Evolutionary conservation across 2,888 invertebrate species (phyloP).

Genomic region (Opisthograptis luteolata): DNA sequence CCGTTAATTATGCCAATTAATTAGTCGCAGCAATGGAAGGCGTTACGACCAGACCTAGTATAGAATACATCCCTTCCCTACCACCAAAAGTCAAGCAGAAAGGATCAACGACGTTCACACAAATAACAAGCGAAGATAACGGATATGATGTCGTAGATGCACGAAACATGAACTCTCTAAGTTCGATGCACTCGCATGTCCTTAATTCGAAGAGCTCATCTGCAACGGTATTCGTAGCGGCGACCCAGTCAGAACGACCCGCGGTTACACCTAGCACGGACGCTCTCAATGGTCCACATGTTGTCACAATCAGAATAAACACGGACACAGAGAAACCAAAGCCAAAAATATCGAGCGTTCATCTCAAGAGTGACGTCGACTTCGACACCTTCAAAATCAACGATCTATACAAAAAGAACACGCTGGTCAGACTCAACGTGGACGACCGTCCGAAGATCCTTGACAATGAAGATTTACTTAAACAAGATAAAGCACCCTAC

Average conservation of each 20-base stretch:
- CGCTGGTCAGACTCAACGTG: slow-evolving; percentile 86
- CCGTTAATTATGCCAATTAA: slow-evolving; percentile 81
- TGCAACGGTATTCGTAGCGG: slow-evolving; percentile 83
- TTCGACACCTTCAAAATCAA: slow-evolving; percentile 70
- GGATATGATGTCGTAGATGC: slow-evolving; percentile 58
- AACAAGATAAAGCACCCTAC: slow-evolving; percentile 78
- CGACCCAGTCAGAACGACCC: slow-evolving; percentile 78
- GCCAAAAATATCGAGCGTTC: slow-evolving; percentile 79
- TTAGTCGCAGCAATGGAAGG: slow-evolving; percentile 80
- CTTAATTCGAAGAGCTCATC: slow-evolving; percentile 81
- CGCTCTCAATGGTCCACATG: slow-evolving; percentile 83
- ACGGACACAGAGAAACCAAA: slow-evolving; percentile 83
- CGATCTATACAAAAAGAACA: slow-evolving; percentile 73
- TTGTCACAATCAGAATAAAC: slow-evolving; percentile 89
- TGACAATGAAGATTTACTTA: slow-evolving; percentile 75
- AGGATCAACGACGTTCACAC: slow-evolving; percentile 75
- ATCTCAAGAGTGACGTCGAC: slow-evolving; percentile 76
- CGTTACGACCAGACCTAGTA: slow-evolving; percentile 71
- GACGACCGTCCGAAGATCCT: slow-evolving; percentile 78
- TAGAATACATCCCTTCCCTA: slow-evolving; percentile 82
- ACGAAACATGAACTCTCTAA: slow-evolving; percentile 69
- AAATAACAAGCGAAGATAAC: slow-evolving; percentile 72
- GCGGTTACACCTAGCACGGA: slow-evolving; percentile 74
- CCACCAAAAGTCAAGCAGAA: slow-evolving; percentile 83
- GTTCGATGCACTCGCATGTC: slow-evolving; percentile 84